Conservation (phyloP, 2,113 vertebrate species). For the Cyphomyrus discorhynchus region DNA sequence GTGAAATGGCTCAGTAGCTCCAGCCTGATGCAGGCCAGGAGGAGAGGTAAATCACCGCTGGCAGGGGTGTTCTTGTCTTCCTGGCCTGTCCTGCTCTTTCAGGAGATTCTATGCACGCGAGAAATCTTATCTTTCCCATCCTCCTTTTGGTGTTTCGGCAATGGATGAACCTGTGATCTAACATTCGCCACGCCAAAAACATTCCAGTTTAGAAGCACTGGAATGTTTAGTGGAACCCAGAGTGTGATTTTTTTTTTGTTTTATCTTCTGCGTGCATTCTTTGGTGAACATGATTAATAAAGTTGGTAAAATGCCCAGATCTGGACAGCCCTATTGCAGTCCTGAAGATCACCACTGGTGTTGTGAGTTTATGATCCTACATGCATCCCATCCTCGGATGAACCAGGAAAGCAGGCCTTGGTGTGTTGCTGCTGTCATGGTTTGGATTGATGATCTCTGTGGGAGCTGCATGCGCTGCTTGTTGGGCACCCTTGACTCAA, state of each 20-base stretch:
- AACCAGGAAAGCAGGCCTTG: neutral
- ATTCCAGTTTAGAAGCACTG: neutral
- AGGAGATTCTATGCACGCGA: neutral
- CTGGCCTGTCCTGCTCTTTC: neutral
- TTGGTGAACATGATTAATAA: neutral
- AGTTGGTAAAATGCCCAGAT: neutral
- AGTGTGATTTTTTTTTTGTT: neutral
- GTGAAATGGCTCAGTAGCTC: conserved; percentile 66
- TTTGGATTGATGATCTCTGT: neutral
- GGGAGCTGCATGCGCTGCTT: conserved; percentile 9
- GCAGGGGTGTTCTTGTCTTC: neutral
- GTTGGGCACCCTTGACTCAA: neutral
- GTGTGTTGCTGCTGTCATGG: neutral
- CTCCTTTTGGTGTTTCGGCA: neutral
- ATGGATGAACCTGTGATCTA: neutral
- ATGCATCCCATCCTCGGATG: neutral
- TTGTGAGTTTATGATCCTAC: neutral
- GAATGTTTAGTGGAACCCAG: neutral
- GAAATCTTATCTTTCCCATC: neutral
- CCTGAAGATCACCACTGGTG: neutral
- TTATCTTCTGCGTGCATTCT: neutral
- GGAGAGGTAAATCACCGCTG: conserved; percentile 52
- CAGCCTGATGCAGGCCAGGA: conserved; percentile 63
- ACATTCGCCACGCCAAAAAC: neutral
- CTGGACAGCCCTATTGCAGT: neutral